A percentile compares a stretch with the other conserved stretches of the same genome.
Conservation (phyloP, 2,797 vertebrate genomes). For the Sebastes hubbsi region DNA sequence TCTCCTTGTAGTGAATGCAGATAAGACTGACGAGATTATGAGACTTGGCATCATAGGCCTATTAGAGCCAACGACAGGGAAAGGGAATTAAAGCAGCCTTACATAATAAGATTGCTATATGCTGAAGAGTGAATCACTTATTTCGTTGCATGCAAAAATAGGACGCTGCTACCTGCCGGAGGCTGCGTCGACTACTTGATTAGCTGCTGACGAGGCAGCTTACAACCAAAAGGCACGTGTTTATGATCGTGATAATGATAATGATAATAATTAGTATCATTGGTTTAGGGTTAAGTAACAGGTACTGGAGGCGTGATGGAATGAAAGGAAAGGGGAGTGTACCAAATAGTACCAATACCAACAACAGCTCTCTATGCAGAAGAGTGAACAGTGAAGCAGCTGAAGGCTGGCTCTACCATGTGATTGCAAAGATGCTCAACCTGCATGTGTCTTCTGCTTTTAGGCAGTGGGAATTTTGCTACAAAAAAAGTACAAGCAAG, state of each 20-base stretch:
- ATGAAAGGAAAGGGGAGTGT: not conserved
- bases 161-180: not conserved
- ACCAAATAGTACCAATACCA: not conserved
- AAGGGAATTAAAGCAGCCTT: constrained; percentile 15
- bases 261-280: not conserved
- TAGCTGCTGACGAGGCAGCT: not conserved
- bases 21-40: constrained; percentile 15
- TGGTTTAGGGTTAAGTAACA: not conserved
- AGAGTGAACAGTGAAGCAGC: not conserved
- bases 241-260: not conserved
- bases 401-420: not conserved
- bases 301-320: not conserved
- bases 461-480: too few relatives aligned
- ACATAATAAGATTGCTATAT: constrained; percentile 48
- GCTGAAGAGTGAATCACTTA: constrained; percentile 41
- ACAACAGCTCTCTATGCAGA: not conserved
- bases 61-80: constrained; percentile 20
- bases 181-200: not conserved
- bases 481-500: not conserved
- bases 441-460: not conserved
- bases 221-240: not conserved
- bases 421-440: not conserved
- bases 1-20: not conserved
- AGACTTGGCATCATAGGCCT: constrained; percentile 29
- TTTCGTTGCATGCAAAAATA: constrained; percentile 10